phyloP scores from a whole-genome alignment of 2,888 invertebrate species.

The Cryptocheilus praepositus region DNA sequence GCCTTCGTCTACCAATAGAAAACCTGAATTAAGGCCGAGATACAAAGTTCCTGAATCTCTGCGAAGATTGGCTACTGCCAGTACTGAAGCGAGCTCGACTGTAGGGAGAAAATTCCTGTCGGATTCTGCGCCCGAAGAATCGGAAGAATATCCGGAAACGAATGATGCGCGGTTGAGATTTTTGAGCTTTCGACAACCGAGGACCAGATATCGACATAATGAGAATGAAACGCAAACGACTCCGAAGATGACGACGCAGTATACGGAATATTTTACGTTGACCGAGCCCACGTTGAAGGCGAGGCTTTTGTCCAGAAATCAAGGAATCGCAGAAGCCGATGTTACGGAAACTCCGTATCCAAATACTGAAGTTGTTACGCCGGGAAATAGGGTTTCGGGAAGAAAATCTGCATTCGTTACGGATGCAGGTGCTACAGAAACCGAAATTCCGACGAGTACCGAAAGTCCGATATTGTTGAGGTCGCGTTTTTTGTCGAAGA shows the following conservation, averaged over 20 bases:
- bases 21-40: conserved; percentile 40
- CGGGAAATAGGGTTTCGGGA: too few species aligned
- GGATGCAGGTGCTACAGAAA: neutral
- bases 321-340: neutral
- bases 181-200: conserved; percentile 47
- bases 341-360: too few species aligned
- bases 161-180: conserved; percentile 32
- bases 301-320: neutral
- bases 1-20: conserved; percentile 19
- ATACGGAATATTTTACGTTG: neutral
- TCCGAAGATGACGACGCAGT: conserved; percentile 32
- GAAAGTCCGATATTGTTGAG: too few species aligned
- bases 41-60: conserved; percentile 48
- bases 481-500: too few species aligned
- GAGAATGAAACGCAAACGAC: conserved; percentile 13
- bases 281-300: neutral
- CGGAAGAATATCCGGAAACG: conserved; percentile 37
- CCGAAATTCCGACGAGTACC: too few species aligned
- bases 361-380: too few species aligned
- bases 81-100: conserved; percentile 13
- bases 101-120: conserved; percentile 3
- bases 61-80: conserved; percentile 15
- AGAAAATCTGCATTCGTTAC: neutral
- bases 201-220: conserved; percentile 45
- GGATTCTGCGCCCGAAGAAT: conserved; percentile 50